phyloP scores from a whole-genome alignment of 2,888 invertebrate genomes.

The Phengaris arion region DNA sequence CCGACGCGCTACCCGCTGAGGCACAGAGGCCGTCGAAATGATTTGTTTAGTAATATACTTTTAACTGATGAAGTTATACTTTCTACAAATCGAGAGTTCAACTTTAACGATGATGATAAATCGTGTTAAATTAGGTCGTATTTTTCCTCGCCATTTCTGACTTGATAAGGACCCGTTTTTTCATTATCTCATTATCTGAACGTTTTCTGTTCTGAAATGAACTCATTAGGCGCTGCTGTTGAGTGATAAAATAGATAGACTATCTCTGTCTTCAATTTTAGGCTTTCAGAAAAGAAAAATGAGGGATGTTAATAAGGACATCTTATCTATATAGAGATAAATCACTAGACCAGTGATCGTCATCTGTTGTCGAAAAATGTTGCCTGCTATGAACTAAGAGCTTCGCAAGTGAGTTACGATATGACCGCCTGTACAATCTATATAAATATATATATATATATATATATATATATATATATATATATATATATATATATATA shows the following conservation, averaged over 20 bases:
- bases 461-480: too few species aligned
- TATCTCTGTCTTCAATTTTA: not conserved
- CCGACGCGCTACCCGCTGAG: too few species aligned
- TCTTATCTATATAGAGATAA: too few species aligned
- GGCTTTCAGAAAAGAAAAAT: not conserved
- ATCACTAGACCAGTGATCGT: too few species aligned
- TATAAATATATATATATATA: too few species aligned
- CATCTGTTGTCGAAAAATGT: too few species aligned
- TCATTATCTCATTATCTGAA: conserved; percentile 25
- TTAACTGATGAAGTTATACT: not conserved
- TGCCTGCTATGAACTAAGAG: too few species aligned
- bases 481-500: too few species aligned
- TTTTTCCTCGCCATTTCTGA: not conserved
- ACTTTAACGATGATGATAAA: not conserved
- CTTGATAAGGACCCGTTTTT: conserved; percentile 20
- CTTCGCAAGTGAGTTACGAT: too few species aligned
- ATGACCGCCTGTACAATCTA: too few species aligned
- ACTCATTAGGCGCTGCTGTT: conserved; percentile 21
- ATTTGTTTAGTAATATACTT: not conserved
- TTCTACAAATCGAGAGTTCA: not conserved
- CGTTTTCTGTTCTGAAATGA: conserved; percentile 23
- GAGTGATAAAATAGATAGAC: not conserved
- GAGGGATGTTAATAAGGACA: too few species aligned
- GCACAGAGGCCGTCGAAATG: not conserved
- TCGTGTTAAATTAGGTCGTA: not conserved